Percentiles rank a stretch among this genome's conserved stretches.
These are phyloP conservation scores for Euglossa dilemma DNA, from an alignment of 1,140 invertebrate genomes.

Conservation along the genomic window DNA sequence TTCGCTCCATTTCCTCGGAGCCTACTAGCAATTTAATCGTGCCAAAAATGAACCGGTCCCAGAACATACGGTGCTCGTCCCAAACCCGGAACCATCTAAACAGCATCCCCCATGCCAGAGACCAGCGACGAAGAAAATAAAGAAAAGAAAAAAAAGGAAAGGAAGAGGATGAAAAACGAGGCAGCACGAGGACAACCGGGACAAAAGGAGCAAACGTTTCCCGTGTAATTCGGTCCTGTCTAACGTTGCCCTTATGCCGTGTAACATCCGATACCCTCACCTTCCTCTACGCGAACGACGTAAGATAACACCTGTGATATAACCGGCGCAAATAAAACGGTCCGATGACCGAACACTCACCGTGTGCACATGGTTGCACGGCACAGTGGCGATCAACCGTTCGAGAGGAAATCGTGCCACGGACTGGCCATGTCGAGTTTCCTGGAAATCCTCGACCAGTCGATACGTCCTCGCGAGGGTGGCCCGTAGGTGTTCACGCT, in stretches of 20 bases:
- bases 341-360: constrained; percentile 42
- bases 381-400: constrained; percentile 23
- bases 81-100: constrained; percentile 45
- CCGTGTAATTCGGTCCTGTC: constrained; percentile 67
- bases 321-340: constrained; percentile 65
- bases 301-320: constrained; percentile 72
- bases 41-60: background rate
- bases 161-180: background rate
- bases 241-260: constrained; percentile 69
- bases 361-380: background rate
- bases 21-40: constrained; percentile 6
- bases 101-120: background rate
- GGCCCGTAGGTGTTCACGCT: background rate
- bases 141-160: background rate
- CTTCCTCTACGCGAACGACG: constrained; percentile 49
- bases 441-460: background rate
- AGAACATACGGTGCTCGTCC: background rate
- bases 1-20: background rate
- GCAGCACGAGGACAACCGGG: background rate
- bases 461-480: background rate
- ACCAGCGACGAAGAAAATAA: background rate
- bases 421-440: background rate
- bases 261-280: constrained; percentile 69
- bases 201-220: constrained; percentile 51
- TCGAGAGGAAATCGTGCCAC: background rate